Conservation (phyloP, 1,140 invertebrate genomes). For the Ceratoteleas bidentatus region DNA sequence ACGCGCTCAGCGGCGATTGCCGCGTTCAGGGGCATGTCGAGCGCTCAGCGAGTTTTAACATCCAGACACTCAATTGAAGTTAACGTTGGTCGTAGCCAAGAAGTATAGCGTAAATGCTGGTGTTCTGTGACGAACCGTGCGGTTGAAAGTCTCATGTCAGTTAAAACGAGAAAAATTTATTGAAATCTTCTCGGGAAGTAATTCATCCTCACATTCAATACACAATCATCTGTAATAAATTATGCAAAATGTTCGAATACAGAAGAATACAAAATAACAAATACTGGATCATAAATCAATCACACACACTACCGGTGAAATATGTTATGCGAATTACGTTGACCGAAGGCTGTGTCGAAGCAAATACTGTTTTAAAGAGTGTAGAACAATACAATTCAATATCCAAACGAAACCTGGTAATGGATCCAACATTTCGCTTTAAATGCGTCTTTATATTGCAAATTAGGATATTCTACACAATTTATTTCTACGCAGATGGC, state of each 20-base stretch:
- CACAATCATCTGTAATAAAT: conserved; percentile 42
- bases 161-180: conserved; percentile 12
- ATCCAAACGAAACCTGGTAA: conserved; percentile 12
- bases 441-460: background rate
- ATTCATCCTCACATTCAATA: conserved; percentile 23
- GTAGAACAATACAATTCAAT: conserved; percentile 38
- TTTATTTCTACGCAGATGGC: background rate
- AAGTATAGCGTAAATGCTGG: conserved; percentile 20
- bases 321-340: conserved; percentile 5
- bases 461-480: conserved; percentile 2
- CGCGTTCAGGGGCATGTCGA: too few relatives aligned
- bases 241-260: conserved; percentile 21
- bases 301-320: conserved; percentile 14
- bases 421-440: too few relatives aligned
- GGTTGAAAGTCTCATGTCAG: conserved; percentile 2
- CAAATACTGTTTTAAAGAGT: conserved; percentile 22
- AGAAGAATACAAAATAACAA: conserved; percentile 11
- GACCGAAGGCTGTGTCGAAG: conserved; percentile 25
- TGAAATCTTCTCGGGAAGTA: conserved; percentile 9
- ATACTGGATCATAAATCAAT: conserved; percentile 34
- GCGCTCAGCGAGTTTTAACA: too few relatives aligned
- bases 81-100: conserved; percentile 32
- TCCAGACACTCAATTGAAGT: conserved; percentile 5
- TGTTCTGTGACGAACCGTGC: conserved; percentile 8
- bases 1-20: too few relatives aligned